These are phyloP conservation scores for Sebastes taczanowskii DNA, from an alignment of 2,797 vertebrate genomes.

Conservation along the genomic window DNA sequence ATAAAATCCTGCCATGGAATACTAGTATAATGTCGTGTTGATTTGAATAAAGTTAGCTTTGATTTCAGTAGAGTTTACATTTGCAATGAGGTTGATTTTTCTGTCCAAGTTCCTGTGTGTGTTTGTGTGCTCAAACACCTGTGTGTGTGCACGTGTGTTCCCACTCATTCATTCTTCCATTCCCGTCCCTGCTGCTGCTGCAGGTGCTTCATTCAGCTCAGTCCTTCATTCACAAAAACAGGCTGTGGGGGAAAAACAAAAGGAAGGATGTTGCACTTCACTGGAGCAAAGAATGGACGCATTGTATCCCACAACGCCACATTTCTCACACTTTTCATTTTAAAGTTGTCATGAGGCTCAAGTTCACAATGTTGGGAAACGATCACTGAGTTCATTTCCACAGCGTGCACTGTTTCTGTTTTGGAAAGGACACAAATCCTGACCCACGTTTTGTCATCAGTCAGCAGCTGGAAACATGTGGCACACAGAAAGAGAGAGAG, in stretches of 20 bases:
- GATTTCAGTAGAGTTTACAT: not conserved
- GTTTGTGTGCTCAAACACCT: not conserved
- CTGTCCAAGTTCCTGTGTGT: slow-evolving; percentile 5
- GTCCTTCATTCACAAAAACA: slow-evolving; percentile 66
- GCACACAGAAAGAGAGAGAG: not conserved
- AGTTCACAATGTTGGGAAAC: slow-evolving; percentile 76
- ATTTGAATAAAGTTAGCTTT: not conserved
- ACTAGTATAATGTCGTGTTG: not conserved
- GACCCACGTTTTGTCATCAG: not conserved
- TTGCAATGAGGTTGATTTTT: not conserved
- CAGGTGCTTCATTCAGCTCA: slow-evolving; percentile 67
- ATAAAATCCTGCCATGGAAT: not conserved
- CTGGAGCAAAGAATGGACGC: slow-evolving; percentile 61
- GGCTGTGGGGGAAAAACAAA: slow-evolving; percentile 52
- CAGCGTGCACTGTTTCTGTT: not conserved
- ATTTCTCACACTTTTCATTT: slow-evolving; percentile 79
- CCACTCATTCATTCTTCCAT: slow-evolving; percentile 40
- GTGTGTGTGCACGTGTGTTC: slow-evolving; percentile 31
- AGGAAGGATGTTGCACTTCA: slow-evolving; percentile 79
- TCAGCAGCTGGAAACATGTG: slow-evolving; percentile 26
- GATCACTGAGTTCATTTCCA: slow-evolving; percentile 59
- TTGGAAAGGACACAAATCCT: slow-evolving; percentile 1
- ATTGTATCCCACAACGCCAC: slow-evolving; percentile 64
- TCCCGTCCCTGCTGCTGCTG: slow-evolving; percentile 9
- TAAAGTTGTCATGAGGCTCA: slow-evolving; percentile 31